A percentile compares a stretch with the other conserved stretches of the same genome.
Conservation (phyloP, 2,797 vertebrate species). For the Melanotaenia parkinsoni region DNA sequence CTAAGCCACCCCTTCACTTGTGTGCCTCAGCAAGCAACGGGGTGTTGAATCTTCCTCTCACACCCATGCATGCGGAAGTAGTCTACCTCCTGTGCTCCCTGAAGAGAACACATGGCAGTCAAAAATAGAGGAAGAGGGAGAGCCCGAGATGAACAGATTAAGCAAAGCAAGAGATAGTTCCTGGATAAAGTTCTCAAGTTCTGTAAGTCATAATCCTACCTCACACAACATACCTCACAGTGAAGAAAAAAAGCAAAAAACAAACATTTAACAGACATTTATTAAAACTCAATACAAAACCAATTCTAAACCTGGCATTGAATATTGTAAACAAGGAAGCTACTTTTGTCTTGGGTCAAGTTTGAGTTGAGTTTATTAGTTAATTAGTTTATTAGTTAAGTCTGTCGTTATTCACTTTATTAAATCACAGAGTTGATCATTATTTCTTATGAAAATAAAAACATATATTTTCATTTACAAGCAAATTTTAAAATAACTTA, state of each 20-base stretch:
- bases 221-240: conserved; percentile 1
- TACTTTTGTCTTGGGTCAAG: background rate
- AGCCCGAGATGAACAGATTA: conserved; percentile 49
- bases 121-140: conserved; percentile 64
- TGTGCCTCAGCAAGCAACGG: conserved; percentile 55
- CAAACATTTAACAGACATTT: background rate
- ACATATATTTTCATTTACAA: background rate
- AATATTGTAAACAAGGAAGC: background rate
- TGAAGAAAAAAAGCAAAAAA: background rate
- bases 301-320: background rate
- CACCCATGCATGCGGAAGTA: conserved; percentile 69
- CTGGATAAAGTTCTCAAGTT: conserved; percentile 45
- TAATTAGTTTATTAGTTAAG: background rate
- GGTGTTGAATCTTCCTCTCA: conserved; percentile 64
- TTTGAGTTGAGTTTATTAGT: background rate
- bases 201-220: background rate
- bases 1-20: conserved; percentile 38
- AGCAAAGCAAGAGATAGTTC: conserved; percentile 45
- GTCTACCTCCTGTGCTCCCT: conserved; percentile 58
- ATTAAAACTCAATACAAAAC: background rate
- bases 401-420: background rate
- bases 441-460: background rate
- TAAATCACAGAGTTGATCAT: background rate
- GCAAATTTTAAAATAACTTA: background rate
- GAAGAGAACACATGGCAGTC: conserved; percentile 62